A percentile compares a stretch with the other conserved stretches of the same genome.
Evolutionary conservation across 2,888 invertebrate species (phyloP).

Genomic region (Mesoligia furuncula): DNA sequence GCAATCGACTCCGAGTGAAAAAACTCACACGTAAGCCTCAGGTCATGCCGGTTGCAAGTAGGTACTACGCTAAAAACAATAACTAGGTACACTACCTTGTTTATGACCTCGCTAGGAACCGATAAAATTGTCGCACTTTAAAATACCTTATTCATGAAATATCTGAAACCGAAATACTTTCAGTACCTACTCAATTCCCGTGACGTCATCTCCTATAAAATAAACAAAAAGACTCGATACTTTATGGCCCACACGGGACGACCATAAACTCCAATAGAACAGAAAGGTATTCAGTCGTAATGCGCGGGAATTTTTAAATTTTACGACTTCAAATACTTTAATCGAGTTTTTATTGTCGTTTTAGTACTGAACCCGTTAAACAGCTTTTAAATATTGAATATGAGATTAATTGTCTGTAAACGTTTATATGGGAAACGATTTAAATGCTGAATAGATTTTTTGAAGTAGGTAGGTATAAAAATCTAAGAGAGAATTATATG

Average conservation of each 20-base stretch:
- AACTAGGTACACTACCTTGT: too few species aligned
- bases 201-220: constrained; percentile 67
- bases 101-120: not conserved
- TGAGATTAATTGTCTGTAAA: constrained; percentile 75
- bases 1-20: too few species aligned
- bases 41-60: too few species aligned
- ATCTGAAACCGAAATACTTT: constrained; percentile 11
- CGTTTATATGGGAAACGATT: constrained; percentile 49
- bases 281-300: constrained; percentile 72
- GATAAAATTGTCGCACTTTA: not conserved
- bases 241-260: constrained; percentile 73
- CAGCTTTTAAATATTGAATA: constrained; percentile 79
- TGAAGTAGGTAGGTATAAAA: not conserved
- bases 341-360: constrained; percentile 81
- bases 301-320: constrained; percentile 76
- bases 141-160: not conserved
- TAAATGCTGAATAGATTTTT: constrained; percentile 19
- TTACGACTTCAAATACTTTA: constrained; percentile 79
- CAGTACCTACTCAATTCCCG: constrained; percentile 40
- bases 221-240: constrained; percentile 72
- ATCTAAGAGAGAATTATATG: too few species aligned
- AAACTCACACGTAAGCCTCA: too few species aligned
- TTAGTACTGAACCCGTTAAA: constrained; percentile 77
- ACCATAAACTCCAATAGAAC: constrained; percentile 75
- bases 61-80: too few species aligned